Conservation (phyloP, 2,888 invertebrate species). For the Drosophila paramelanica region DNA sequence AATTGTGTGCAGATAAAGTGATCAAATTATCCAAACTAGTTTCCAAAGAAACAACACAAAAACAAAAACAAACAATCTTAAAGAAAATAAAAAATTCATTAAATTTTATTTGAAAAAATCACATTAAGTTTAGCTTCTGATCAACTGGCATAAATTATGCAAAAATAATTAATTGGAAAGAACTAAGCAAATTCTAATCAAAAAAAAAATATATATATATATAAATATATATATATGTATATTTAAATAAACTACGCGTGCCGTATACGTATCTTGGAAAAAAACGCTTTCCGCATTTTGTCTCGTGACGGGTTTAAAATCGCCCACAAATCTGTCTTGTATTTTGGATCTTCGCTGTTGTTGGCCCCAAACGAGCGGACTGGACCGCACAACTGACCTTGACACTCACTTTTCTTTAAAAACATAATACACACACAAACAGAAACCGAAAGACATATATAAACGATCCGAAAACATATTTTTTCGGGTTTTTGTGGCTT, state of each 20-base stretch:
- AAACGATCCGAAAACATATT: conserved; percentile 31
- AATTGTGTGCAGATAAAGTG: conserved; percentile 50
- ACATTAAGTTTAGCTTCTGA: conserved; percentile 26
- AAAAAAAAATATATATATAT: conserved; percentile 11
- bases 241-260: conserved; percentile 58
- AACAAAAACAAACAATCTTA: conserved; percentile 15
- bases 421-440: conserved; percentile 26
- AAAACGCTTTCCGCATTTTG: conserved; percentile 57
- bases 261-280: conserved; percentile 23
- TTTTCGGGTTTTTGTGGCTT: conserved; percentile 48
- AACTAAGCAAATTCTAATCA: conserved; percentile 43
- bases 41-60: conserved; percentile 33
- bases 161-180: conserved; percentile 45
- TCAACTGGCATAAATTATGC: conserved; percentile 58
- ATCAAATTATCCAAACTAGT: conserved; percentile 63
- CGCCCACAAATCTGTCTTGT: conserved; percentile 33
- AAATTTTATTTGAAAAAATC: conserved; percentile 18
- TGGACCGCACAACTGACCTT: conserved; percentile 78
- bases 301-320: conserved; percentile 68
- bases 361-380: conserved; percentile 29
- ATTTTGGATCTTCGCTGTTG: conserved; percentile 13
- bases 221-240: neutral
- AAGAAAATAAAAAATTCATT: conserved; percentile 29
- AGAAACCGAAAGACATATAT: conserved; percentile 33
- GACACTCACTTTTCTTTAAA: conserved; percentile 83